Conservation (phyloP, 2,797 vertebrate genomes). For the Tachyglossus aculeatus region DNA sequence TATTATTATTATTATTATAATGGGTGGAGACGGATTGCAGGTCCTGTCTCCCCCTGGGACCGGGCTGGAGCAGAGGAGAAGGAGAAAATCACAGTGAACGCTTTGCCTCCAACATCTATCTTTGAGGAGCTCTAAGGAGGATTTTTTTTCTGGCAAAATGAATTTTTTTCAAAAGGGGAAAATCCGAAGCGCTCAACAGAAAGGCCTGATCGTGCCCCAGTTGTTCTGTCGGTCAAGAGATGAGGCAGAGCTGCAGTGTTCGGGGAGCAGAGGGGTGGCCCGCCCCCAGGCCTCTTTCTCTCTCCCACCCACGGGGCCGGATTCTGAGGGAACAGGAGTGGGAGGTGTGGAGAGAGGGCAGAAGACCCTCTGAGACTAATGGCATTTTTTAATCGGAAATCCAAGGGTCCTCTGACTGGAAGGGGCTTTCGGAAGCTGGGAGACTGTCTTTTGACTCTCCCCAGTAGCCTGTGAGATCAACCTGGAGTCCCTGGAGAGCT, state of each 20-base stretch:
- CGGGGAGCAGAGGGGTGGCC: background rate
- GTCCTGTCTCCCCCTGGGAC: background rate
- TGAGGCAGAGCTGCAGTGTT: too few relatives aligned
- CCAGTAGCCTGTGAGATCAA: too few relatives aligned
- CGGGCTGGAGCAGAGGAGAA: background rate
- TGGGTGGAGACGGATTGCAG: background rate
- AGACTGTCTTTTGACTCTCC: too few relatives aligned
- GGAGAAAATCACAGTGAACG: background rate
- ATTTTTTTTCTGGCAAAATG: constrained; percentile 13
- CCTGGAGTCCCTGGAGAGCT: too few relatives aligned
- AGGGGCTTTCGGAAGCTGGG: too few relatives aligned
- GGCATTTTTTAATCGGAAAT: too few relatives aligned
- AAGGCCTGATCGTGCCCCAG: constrained; percentile 28
- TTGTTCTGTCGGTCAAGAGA: constrained; percentile 39
- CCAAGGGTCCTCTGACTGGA: too few relatives aligned
- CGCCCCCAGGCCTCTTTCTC: background rate
- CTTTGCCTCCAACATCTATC: constrained; percentile 17
- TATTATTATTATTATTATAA: too few relatives aligned
- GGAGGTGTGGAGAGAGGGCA: background rate
- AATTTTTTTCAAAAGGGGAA: constrained; percentile 15
- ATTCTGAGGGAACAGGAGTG: background rate
- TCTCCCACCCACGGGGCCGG: too few relatives aligned
- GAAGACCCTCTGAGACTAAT: too few relatives aligned
- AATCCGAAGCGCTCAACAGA: constrained; percentile 4
- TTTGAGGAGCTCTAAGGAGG: constrained; percentile 24